These are phyloP conservation scores for Morpho helenor DNA, from an alignment of 2,888 invertebrate genomes.

Conservation along the genomic window DNA sequence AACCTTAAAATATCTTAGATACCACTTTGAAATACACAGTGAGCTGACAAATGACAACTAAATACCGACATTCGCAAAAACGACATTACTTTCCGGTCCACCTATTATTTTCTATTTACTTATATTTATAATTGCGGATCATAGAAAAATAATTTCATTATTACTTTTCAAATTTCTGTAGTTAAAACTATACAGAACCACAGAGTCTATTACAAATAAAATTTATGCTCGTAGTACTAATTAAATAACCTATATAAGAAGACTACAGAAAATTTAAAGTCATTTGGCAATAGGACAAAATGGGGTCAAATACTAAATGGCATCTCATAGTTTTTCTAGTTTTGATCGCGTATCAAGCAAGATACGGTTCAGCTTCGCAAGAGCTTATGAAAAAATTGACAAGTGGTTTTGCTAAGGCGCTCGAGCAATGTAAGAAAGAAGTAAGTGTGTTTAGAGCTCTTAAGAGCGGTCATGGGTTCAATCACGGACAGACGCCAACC, in stretches of 20 bases:
- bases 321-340: slow-evolving; percentile 12
- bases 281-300: slow-evolving; percentile 26
- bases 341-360: slow-evolving; percentile 14
- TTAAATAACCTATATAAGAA: background rate
- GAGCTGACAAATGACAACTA: too few relatives aligned
- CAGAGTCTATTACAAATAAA: background rate
- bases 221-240: background rate
- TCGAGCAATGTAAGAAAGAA: slow-evolving; percentile 56
- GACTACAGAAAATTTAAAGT: too few relatives aligned
- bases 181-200: background rate
- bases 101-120: too few relatives aligned
- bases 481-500: too few relatives aligned
- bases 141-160: too few relatives aligned
- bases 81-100: too few relatives aligned
- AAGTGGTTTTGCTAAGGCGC: slow-evolving; percentile 42
- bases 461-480: too few relatives aligned
- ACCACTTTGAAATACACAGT: too few relatives aligned
- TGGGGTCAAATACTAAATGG: slow-evolving; percentile 40
- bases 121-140: too few relatives aligned
- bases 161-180: too few relatives aligned
- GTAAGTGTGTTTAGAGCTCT: slow-evolving; percentile 33
- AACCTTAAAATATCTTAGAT: too few relatives aligned
- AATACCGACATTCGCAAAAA: too few relatives aligned
- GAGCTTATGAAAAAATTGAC: slow-evolving; percentile 55
- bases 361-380: slow-evolving; percentile 38